Conservation (phyloP, 2,797 vertebrate genomes). For the Botia kubotai region DNA sequence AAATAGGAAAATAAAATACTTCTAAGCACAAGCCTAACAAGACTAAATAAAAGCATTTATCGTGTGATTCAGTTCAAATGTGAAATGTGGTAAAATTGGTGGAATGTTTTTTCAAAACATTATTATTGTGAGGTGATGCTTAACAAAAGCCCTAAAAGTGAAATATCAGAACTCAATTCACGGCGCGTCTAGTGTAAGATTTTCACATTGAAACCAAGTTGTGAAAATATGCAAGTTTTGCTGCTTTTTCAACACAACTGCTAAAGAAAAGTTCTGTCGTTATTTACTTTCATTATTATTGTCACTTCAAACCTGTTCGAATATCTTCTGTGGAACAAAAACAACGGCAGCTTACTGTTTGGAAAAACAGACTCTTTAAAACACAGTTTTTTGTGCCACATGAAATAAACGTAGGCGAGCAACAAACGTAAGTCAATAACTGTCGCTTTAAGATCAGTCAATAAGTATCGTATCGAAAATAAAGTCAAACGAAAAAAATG, state of each 20-base stretch:
- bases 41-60: neutral
- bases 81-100: neutral
- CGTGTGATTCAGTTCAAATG: neutral
- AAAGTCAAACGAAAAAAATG: constrained; percentile 1
- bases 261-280: neutral
- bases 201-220: constrained; percentile 16
- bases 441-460: constrained; percentile 7
- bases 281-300: neutral
- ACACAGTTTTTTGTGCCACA: neutral
- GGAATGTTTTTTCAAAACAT: neutral
- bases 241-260: neutral
- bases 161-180: constrained; percentile 6
- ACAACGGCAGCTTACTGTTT: neutral
- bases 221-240: neutral
- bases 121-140: neutral
- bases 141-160: neutral
- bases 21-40: neutral
- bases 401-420: neutral
- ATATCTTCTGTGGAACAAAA: neutral
- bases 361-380: too few species aligned
- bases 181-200: neutral
- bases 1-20: neutral
- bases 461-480: neutral
- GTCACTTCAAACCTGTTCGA: neutral
- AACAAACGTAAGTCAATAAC: neutral